Conservation (phyloP, 1,140 invertebrate species). For the Pachyrhynchus sulphureomaculatus region DNA sequence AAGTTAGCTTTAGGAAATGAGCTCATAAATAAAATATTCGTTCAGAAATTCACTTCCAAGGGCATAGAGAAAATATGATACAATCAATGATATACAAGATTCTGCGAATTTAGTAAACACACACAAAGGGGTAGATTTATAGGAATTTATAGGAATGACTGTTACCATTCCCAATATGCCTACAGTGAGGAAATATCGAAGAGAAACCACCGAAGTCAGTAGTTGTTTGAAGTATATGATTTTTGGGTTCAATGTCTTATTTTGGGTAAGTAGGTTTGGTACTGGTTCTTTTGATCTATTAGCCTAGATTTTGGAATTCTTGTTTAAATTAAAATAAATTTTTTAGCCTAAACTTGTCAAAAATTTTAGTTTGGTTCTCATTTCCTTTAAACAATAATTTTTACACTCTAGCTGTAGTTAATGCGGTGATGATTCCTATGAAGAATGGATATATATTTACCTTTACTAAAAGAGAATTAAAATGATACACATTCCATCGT, state of each 20-base stretch:
- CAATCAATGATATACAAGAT: constrained; percentile 1
- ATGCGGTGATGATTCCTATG: no score
- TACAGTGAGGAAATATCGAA: constrained; percentile 68
- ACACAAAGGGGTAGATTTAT: constrained; percentile 8
- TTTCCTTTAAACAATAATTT: no score
- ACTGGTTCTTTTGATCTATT: background rate
- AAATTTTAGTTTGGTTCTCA: no score
- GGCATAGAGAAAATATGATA: background rate
- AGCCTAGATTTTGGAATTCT: constrained; percentile 11
- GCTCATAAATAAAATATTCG: no score
- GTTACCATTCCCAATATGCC: constrained; percentile 57
- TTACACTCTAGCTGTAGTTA: no score
- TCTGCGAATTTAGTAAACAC: constrained; percentile 9
- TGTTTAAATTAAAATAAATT: no score
- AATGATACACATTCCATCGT: no score
- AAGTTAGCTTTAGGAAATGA: no score
- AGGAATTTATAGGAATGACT: constrained; percentile 34
- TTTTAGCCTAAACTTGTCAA: no score
- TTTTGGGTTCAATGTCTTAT: constrained; percentile 95
- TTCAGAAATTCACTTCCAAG: background rate
- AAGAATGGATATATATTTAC: no score
- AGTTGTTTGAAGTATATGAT: constrained; percentile 97
- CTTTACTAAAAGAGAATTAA: no score
- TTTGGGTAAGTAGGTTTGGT: constrained; percentile 79
- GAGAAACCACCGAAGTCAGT: constrained; percentile 90